These are phyloP conservation scores for Ophiothrix spiculata DNA, from an alignment of 35 echinoderm and acorn worm species.

Conservation along the genomic window DNA sequence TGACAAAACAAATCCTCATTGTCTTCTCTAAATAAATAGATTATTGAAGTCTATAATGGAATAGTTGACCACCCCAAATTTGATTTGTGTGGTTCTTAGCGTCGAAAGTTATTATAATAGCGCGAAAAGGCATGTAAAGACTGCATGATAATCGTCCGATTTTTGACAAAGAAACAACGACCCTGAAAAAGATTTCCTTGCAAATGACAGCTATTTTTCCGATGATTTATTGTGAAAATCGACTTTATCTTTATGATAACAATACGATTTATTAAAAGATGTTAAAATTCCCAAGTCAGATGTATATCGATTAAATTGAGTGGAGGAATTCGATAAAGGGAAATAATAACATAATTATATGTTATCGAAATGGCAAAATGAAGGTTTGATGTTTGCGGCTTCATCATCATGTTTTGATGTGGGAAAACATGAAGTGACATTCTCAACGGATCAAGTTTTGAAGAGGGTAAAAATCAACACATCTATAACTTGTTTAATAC, in stretches of 20 bases:
- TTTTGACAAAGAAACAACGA: background rate
- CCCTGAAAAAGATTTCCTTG: background rate
- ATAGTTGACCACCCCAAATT: background rate
- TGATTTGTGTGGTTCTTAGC: background rate
- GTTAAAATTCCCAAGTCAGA: background rate
- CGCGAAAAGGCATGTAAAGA: background rate
- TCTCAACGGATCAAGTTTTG: background rate
- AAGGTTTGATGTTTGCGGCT: background rate
- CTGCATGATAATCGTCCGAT: background rate
- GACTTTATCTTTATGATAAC: background rate
- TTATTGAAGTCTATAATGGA: background rate
- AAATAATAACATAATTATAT: no score
- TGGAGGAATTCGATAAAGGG: background rate
- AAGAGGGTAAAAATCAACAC: background rate
- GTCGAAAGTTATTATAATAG: background rate
- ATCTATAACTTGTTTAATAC: background rate
- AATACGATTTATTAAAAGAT: background rate
- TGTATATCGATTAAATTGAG: slow-evolving; percentile 1
- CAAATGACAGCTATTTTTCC: background rate
- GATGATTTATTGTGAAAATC: background rate
- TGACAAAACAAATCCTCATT: background rate
- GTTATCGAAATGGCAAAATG: background rate
- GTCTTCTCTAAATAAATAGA: background rate
- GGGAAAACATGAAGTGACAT: background rate
- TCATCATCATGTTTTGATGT: background rate